phyloP scores from a whole-genome alignment of 1,140 invertebrate genomes.

The Plutomurus gul region DNA sequence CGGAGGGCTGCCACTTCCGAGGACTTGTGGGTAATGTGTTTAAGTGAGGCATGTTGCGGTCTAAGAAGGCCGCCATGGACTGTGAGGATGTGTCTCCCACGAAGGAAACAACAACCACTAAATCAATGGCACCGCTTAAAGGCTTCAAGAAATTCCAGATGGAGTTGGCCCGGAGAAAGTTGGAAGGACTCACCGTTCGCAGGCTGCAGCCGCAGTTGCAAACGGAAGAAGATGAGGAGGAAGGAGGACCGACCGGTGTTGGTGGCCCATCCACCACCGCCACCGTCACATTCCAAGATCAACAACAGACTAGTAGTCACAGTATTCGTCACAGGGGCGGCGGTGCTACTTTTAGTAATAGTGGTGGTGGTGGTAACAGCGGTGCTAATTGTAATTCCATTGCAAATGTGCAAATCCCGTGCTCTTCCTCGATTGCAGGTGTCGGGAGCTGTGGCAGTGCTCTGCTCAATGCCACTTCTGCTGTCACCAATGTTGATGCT shows the following conservation, averaged over 20 bases:
- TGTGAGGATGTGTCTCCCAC: slow-evolving; percentile 24
- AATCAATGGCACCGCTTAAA: slow-evolving; percentile 28
- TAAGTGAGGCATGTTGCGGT: slow-evolving; percentile 53
- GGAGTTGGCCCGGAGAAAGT: slow-evolving; percentile 39
- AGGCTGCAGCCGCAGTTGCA: not conserved
- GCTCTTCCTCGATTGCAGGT: not conserved
- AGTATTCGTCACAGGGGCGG: not conserved
- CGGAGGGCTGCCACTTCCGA: slow-evolving; percentile 20
- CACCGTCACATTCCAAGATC: slow-evolving; percentile 2
- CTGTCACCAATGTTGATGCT: not conserved
- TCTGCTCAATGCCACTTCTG: not conserved
- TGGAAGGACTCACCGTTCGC: not conserved
- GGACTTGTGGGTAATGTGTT: slow-evolving; percentile 47
- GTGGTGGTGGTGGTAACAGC: not conserved
- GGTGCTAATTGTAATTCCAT: not conserved
- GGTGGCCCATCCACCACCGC: not conserved
- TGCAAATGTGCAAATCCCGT: not conserved
- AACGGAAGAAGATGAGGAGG: slow-evolving; percentile 17
- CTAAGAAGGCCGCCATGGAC: slow-evolving; percentile 50
- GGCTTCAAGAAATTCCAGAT: slow-evolving; percentile 44
- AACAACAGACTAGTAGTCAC: not conserved
- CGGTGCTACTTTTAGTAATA: no score
- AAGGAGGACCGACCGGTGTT: not conserved
- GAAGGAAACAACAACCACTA: slow-evolving; percentile 4
- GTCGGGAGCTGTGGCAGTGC: not conserved